A percentile compares a stretch with the other conserved stretches of the same genome.
These are phyloP conservation scores for Crypturellus undulatus DNA, from an alignment of 2,113 vertebrate species.

Conservation along the genomic window DNA sequence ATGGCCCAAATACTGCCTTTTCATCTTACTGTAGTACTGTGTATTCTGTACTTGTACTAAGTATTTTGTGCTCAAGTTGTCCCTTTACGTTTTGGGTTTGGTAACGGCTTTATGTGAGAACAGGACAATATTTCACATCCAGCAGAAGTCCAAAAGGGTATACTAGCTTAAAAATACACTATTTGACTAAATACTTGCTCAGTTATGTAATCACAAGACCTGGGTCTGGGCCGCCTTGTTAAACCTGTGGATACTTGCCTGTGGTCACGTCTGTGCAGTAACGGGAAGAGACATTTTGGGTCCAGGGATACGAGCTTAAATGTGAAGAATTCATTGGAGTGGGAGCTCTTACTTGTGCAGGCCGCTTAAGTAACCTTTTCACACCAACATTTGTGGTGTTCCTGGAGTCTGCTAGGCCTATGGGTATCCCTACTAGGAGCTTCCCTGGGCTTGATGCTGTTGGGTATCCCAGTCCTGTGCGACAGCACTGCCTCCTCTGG, in stretches of 20 bases:
- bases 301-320: neutral
- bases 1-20: neutral
- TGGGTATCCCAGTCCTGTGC: neutral
- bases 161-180: neutral
- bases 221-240: neutral
- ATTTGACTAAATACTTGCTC: neutral
- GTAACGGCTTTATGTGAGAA: neutral
- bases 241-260: neutral
- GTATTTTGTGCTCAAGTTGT: neutral
- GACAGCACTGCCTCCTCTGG: neutral
- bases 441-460: neutral
- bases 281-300: neutral
- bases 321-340: neutral
- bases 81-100: neutral
- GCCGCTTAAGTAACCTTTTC: neutral
- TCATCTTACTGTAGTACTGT: neutral
- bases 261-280: neutral
- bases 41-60: neutral
- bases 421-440: neutral
- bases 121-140: neutral
- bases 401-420: neutral
- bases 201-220: neutral
- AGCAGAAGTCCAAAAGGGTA: neutral
- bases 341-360: neutral
- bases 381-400: neutral